Percentiles rank a stretch among this genome's conserved stretches.
Evolutionary conservation across 2,113 vertebrate species (phyloP).

Genomic region (Menidia beryllina): DNA sequence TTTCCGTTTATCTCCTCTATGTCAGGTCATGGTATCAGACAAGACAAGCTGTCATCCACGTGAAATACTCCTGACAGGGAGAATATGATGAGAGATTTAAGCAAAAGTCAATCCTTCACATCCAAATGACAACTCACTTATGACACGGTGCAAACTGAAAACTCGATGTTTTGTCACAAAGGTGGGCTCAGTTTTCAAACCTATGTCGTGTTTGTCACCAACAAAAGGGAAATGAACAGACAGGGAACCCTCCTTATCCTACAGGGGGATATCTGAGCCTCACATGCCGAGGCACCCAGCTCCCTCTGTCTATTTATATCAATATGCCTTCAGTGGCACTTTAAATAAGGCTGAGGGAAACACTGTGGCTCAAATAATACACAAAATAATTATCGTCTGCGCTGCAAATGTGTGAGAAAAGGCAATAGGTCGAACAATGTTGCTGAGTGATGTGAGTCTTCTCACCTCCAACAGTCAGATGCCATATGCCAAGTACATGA

Average conservation of each 20-base stretch:
- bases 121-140: not conserved
- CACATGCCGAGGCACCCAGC: slow-evolving; percentile 21
- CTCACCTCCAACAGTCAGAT: slow-evolving; percentile 54
- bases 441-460: slow-evolving; percentile 52
- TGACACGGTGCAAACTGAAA: not conserved
- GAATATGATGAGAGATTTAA: not conserved
- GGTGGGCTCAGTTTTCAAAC: slow-evolving; percentile 8
- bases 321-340: slow-evolving; percentile 27
- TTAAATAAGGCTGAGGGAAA: slow-evolving; percentile 33
- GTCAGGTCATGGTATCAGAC: slow-evolving; percentile 32
- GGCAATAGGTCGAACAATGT: slow-evolving; percentile 21
- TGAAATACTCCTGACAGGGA: slow-evolving; percentile 1
- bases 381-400: not conserved
- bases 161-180: not conserved
- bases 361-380: slow-evolving; percentile 21
- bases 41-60: slow-evolving; percentile 14
- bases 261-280: slow-evolving; percentile 61
- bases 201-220: slow-evolving; percentile 19
- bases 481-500: slow-evolving; percentile 68
- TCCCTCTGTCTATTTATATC: slow-evolving; percentile 64
- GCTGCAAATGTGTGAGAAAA: slow-evolving; percentile 8
- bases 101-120: slow-evolving; percentile 1
- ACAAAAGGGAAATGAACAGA: slow-evolving; percentile 50
- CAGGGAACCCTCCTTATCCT: slow-evolving; percentile 58
- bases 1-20: slow-evolving; percentile 33